Evolutionary conservation across 2,888 invertebrate species (phyloP).

Genomic region (Heliconius ethilla): DNA sequence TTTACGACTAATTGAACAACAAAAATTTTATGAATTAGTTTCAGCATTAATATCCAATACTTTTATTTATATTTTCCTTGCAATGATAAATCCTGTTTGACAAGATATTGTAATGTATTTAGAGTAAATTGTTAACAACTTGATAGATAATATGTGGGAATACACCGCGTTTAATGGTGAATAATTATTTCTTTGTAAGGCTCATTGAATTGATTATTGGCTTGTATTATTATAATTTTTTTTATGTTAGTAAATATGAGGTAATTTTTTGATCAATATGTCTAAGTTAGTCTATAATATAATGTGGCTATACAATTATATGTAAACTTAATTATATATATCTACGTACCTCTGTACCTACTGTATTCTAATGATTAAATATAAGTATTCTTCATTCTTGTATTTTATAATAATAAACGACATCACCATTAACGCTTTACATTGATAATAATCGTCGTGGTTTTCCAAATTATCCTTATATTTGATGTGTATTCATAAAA

Average conservation of each 20-base stretch:
- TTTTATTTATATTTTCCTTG: neutral
- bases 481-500: neutral
- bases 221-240: too few species aligned
- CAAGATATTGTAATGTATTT: neutral
- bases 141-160: conserved; percentile 1
- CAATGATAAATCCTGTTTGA: neutral
- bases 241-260: too few species aligned
- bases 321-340: neutral
- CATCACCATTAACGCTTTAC: neutral
- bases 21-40: neutral
- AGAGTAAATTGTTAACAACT: neutral
- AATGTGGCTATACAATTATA: too few species aligned
- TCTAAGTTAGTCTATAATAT: too few species aligned
- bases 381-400: neutral
- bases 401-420: neutral
- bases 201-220: neutral
- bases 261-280: too few species aligned
- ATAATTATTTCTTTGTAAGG: neutral
- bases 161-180: neutral
- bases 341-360: neutral
- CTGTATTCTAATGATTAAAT: neutral
- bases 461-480: neutral
- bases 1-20: neutral
- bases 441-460: neutral
- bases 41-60: neutral